Percentiles rank a stretch among this genome's conserved stretches.
Conservation (phyloP, 2,113 vertebrate species). For the Nothocercus nigrocapillus region DNA sequence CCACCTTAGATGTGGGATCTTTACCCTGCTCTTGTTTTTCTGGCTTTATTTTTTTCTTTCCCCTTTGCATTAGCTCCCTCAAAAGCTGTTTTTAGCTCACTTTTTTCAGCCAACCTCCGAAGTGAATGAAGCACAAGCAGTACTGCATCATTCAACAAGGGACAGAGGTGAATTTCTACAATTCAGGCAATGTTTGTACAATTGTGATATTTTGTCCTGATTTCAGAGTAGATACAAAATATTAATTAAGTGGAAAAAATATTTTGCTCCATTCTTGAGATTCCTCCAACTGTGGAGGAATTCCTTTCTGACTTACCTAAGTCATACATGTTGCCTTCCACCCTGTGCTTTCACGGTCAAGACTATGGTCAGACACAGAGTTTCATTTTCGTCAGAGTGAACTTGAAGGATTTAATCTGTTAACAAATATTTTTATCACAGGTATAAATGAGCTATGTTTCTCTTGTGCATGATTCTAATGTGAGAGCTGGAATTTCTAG, state of each 20-base stretch:
- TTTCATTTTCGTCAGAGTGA: background rate
- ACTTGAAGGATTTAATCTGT: background rate
- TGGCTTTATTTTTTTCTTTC: background rate
- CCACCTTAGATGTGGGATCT: background rate
- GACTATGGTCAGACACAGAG: background rate
- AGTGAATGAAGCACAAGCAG: background rate
- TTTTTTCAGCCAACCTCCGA: background rate
- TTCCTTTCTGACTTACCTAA: background rate
- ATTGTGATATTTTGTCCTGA: background rate
- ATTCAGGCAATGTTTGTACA: background rate
- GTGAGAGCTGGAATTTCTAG: background rate
- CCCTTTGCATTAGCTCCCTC: background rate
- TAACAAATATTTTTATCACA: background rate
- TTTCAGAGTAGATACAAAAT: background rate
- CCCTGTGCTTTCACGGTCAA: background rate
- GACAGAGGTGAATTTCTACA: background rate
- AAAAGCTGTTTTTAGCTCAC: background rate
- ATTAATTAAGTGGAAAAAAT: background rate
- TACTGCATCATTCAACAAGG: fast-evolving
- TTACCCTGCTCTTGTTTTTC: background rate
- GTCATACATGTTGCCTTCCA: background rate
- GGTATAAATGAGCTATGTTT: background rate
- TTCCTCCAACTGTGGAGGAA: background rate
- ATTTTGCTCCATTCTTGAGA: background rate
- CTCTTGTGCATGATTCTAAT: background rate